Evolutionary conservation across 2,888 invertebrate species (phyloP).

Genomic region (Scaptomyza flava): DNA sequence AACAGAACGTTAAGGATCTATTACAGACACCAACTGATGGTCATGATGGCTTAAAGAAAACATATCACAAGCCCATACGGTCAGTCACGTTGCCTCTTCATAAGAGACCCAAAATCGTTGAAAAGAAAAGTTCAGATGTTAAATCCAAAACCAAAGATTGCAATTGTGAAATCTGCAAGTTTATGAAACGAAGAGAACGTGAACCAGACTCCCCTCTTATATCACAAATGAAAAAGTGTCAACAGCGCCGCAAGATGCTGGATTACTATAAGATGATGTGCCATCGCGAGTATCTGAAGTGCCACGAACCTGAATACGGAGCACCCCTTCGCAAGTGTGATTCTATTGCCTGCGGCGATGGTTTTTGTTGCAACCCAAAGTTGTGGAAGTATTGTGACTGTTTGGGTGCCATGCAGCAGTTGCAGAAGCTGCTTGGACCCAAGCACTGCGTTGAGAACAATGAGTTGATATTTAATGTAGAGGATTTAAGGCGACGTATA

Average conservation of each 20-base stretch:
- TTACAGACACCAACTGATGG: too few species aligned
- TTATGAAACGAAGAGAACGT: slow-evolving; percentile 1
- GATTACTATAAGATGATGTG: slow-evolving; percentile 32
- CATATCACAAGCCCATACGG: too few species aligned
- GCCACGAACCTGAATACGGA: slow-evolving; percentile 1
- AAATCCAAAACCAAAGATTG: slow-evolving; percentile 24
- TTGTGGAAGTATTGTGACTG: too few species aligned
- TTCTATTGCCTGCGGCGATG: slow-evolving; percentile 17
- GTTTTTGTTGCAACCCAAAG: slow-evolving; percentile 12
- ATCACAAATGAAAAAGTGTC: slow-evolving; percentile 29
- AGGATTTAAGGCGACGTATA: slow-evolving; percentile 46
- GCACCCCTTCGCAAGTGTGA: slow-evolving; percentile 32
- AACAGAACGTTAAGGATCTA: too few species aligned
- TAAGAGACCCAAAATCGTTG: too few species aligned
- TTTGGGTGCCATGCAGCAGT: too few species aligned
- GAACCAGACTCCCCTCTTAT: slow-evolving; percentile 44
- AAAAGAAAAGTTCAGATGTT: too few species aligned
- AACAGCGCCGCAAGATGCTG: slow-evolving; percentile 22
- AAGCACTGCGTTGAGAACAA: slow-evolving; percentile 19
- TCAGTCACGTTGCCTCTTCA: too few species aligned
- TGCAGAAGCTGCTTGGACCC: slow-evolving; percentile 20
- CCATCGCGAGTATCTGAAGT: slow-evolving; percentile 12
- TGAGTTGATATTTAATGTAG: slow-evolving; percentile 36
- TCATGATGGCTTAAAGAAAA: too few species aligned
- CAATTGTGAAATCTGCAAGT: slow-evolving; percentile 37